Evolutionary conservation across 2,888 invertebrate genomes (phyloP).

Genomic region (Sceliomorpha sp.): DNA sequence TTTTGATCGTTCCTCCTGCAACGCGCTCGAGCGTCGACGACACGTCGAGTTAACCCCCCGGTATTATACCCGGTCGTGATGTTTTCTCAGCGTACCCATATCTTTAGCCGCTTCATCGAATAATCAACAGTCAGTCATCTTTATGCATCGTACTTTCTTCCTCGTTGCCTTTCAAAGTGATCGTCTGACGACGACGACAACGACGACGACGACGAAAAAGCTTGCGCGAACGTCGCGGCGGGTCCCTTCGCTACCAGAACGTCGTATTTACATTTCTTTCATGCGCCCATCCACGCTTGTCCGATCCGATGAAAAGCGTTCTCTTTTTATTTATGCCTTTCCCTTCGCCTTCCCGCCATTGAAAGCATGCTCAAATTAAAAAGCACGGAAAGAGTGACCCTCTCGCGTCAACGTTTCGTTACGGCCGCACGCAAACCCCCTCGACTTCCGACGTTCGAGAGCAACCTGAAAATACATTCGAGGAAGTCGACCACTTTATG

Average conservation of each 20-base stretch:
- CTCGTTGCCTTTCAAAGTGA: constrained; percentile 8
- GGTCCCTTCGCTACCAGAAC: constrained; percentile 13
- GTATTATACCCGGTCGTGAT: too few relatives aligned
- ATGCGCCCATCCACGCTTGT: constrained; percentile 6
- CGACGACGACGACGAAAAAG: constrained; percentile 14
- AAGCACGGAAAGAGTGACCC: constrained; percentile 19
- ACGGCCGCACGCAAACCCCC: not conserved
- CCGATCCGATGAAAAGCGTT: constrained; percentile 8
- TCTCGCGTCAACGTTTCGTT: too few relatives aligned
- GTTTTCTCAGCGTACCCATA: too few relatives aligned
- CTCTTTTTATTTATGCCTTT: too few relatives aligned
- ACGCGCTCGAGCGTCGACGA: too few relatives aligned
- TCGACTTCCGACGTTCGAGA: constrained; percentile 25
- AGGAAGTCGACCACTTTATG: constrained; percentile 8
- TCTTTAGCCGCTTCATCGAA: too few relatives aligned
- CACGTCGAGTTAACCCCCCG: too few relatives aligned
- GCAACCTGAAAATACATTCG: constrained; percentile 31
- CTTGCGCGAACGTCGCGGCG: constrained; percentile 14
- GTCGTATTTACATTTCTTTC: constrained; percentile 48
- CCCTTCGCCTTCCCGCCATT: constrained; percentile 11
- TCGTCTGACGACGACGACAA: constrained; percentile 9
- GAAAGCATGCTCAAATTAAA: constrained; percentile 34
- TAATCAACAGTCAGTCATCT: not conserved
- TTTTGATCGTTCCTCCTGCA: too few relatives aligned
- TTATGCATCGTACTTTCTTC: too few relatives aligned